Evolutionary conservation across 1,140 invertebrate species (phyloP), one percentile per base, ranked within the genome.

Genomic region (Kradibia gibbosae): DNA sequence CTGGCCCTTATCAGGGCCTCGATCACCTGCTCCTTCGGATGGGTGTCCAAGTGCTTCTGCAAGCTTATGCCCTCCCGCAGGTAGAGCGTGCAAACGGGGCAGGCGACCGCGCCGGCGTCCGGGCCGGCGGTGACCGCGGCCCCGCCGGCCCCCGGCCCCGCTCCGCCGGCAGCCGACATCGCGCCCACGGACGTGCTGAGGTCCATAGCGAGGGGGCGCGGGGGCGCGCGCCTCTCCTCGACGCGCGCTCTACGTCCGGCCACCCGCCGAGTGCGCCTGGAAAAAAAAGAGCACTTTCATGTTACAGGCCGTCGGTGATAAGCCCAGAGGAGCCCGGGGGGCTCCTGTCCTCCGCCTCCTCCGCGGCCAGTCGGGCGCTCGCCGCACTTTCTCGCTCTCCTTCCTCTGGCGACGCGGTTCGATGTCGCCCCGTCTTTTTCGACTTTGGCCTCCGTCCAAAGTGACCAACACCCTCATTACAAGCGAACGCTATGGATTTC

Each of bases 1-100:
- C 88, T 90, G 3, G 88, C 89, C 85, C 93, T 91, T 45, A 95
- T 93, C 65, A 97, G 90, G n/a, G 96, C 96, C 86, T 95, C 95
- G 83, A 96, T 96, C 39, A 97, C 95, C 88, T 96, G 95, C 86
- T 96, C 95, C 88, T 96, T 96, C 34, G 96, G 95, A 92, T 96
- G 96, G 11, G 95, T 96, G 86, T 95, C 94, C 87, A 97, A 92
- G 89, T 96, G 96, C 82, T 93, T 93, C 85, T 95, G 94, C 80
- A 96, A 90, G 76, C 94, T 94, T 90, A 96, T 96, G 45, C 95
- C 96, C 90, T 95, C 95, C 82, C 95, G 93, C 70, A 96, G 92
- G 88, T 94, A 96, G 60, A 96, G 91, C 31, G 96, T 96, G 91
- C 96, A 96, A 67, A 96, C 95, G 36, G 96, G 96, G 90, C 96